Evolutionary conservation across 2,797 vertebrate genomes (phyloP), one percentile per base, ranked within the genome.

Genomic region (Borostomias antarcticus): DNA sequence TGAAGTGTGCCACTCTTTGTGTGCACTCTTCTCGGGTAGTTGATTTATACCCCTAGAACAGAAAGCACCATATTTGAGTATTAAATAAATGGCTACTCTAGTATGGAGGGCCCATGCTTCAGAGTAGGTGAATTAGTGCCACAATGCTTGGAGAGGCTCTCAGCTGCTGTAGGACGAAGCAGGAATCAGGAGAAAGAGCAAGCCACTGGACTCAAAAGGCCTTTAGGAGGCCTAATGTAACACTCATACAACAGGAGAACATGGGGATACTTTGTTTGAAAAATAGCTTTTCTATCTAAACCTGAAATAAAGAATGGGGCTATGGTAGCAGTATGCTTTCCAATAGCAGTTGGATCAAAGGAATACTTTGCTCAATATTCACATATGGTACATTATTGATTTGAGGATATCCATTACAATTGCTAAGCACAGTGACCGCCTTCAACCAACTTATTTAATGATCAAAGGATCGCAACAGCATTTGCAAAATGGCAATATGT

Each of bases 1-100:
- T 89, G 89, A 89, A 91, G 91, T 90, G 91, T 91, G 89, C 85
- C 79, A 15, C 69, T 84, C 85, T 89, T 87, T 90, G 84, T 89
- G 77, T 74, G 72, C 66, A 82, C 73, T 82, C 75, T 72, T 76
- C 64, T 84, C 78, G 43, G 73, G 6, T 25, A 5, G 76, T 84
- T 86, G 85, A 87, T 88, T 84, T 83, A 86, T 89, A 82, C 79
- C 82, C 65, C 72, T 75, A 68, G 75, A 90, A 84, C 80, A 77
- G 76, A 77, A 78, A 73, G 35, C 75, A 82, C 82, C 86, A 74
- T 86, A 88, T 91, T 90, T 89, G 79, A 90, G 79, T 78, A 80
- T 86, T 81, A 88, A 90, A 89, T 89, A 89, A 91, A 89, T 81
- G 84, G 88, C 85, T 83, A 70, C 74, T 73, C 70, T 69, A 82